Conservation (phyloP, 2,888 invertebrate species). For the Xanthia togata region DNA sequence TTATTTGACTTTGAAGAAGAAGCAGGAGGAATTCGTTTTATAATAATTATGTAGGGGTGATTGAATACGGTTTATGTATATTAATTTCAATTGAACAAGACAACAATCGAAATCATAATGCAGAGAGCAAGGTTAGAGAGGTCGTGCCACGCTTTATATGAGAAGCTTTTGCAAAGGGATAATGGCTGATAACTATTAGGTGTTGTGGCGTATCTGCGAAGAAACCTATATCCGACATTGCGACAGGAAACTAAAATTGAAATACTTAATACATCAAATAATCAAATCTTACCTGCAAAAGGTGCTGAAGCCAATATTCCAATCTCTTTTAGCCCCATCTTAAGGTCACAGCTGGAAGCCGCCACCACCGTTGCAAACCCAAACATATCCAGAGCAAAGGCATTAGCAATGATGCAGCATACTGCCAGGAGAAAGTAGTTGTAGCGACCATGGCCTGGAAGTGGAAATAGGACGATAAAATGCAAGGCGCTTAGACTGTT, state of each 20-base stretch:
- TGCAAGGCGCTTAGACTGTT: too few species aligned
- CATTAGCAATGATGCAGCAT: slow-evolving; percentile 76
- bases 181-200: background rate
- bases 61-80: too few species aligned
- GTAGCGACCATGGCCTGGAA: slow-evolving; percentile 80
- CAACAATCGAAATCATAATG: background rate
- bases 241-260: background rate
- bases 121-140: background rate
- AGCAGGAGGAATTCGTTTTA: too few species aligned
- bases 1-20: too few species aligned
- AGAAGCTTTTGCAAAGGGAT: background rate
- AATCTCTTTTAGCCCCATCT: slow-evolving; percentile 73
- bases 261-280: background rate
- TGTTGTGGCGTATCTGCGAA: background rate
- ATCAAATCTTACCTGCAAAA: slow-evolving; percentile 74
- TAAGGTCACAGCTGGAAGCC: slow-evolving; percentile 79
- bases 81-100: background rate
- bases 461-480: background rate
- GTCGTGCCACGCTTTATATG: background rate
- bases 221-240: too few species aligned
- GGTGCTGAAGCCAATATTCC: slow-evolving; percentile 79
- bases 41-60: too few species aligned
- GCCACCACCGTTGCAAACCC: slow-evolving; percentile 79
- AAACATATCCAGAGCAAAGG: slow-evolving; percentile 80
- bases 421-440: slow-evolving; percentile 74